Evolutionary conservation across 2,888 invertebrate species (phyloP).

Genomic region (Hybos culiciformis): DNA sequence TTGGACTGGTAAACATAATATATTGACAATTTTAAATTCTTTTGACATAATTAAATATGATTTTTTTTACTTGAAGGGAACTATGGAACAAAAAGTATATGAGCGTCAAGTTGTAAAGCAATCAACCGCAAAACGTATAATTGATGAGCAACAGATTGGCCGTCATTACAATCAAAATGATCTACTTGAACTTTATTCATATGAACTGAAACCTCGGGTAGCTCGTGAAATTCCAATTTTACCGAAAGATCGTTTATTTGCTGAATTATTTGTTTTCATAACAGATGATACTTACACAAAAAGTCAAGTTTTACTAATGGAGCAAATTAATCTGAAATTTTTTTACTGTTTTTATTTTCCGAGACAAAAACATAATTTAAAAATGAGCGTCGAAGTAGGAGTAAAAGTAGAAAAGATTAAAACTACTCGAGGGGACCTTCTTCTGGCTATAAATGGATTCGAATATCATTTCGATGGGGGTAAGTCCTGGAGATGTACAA

Average conservation of each 20-base stretch:
- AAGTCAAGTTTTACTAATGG: too few species aligned
- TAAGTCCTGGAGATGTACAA: too few species aligned
- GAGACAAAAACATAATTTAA: too few species aligned
- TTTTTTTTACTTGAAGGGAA: conserved; percentile 45
- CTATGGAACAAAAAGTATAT: conserved; percentile 98
- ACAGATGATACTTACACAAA: too few species aligned
- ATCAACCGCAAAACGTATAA: conserved; percentile 87
- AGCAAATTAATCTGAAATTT: too few species aligned
- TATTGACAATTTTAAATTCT: neutral
- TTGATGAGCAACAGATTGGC: conserved; percentile 96
- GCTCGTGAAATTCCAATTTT: conserved; percentile 55
- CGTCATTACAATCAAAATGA: conserved; percentile 94
- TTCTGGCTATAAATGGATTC: too few species aligned
- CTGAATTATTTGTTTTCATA: conserved; percentile 72
- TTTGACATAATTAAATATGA: neutral
- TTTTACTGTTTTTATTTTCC: too few species aligned
- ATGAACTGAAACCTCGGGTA: conserved; percentile 51
- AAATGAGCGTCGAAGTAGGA: too few species aligned
- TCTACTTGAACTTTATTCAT: conserved; percentile 79
- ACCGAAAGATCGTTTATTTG: conserved; percentile 78
- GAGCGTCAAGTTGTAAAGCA: conserved; percentile 94
- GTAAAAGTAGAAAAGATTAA: too few species aligned
- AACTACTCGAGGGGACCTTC: too few species aligned
- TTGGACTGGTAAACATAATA: conserved; percentile 51
- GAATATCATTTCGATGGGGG: too few species aligned